These are phyloP conservation scores for Dione juno DNA, from an alignment of 2,888 invertebrate genomes.

Conservation along the genomic window DNA sequence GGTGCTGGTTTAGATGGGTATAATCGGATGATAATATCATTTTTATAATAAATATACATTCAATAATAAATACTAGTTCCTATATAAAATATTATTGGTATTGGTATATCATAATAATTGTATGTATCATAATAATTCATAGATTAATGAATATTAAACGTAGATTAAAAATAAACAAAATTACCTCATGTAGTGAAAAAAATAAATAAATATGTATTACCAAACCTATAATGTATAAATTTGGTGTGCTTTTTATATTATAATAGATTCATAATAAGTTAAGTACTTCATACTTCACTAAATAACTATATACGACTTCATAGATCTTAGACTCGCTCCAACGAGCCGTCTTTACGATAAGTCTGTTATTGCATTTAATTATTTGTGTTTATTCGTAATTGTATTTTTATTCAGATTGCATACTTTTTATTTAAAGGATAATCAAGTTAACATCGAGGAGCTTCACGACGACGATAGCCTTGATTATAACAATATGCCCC, in stretches of 20 bases:
- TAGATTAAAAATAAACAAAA: slow-evolving; percentile 29
- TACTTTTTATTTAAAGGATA: slow-evolving; percentile 82
- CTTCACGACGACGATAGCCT: slow-evolving; percentile 75
- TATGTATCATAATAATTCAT: slow-evolving; percentile 1
- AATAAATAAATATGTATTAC: slow-evolving; percentile 10
- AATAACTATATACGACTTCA: slow-evolving; percentile 4
- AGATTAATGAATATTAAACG: slow-evolving; percentile 3
- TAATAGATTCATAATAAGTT: slow-evolving; percentile 16
- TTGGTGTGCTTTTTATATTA: slow-evolving; percentile 29
- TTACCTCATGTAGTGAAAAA: slow-evolving; percentile 27
- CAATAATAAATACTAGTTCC: slow-evolving; percentile 13
- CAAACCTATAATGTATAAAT: slow-evolving; percentile 15
- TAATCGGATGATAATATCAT: slow-evolving; percentile 2
- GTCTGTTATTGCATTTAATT: slow-evolving; percentile 70
- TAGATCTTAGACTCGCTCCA: slow-evolving; percentile 11
- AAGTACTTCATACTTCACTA: slow-evolving; percentile 8
- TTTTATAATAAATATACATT: slow-evolving; percentile 16
- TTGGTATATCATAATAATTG: background rate
- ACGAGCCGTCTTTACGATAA: slow-evolving; percentile 47
- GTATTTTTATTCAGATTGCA: slow-evolving; percentile 69
- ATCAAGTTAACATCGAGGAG: slow-evolving; percentile 81
- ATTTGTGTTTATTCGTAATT: slow-evolving; percentile 51
- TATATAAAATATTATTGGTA: slow-evolving; percentile 11
- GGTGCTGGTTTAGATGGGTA: slow-evolving; percentile 59
- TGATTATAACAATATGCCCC: slow-evolving; percentile 77